Evolutionary conservation across 2,797 vertebrate genomes (phyloP).

Genomic region (Rallus crepitans): DNA sequence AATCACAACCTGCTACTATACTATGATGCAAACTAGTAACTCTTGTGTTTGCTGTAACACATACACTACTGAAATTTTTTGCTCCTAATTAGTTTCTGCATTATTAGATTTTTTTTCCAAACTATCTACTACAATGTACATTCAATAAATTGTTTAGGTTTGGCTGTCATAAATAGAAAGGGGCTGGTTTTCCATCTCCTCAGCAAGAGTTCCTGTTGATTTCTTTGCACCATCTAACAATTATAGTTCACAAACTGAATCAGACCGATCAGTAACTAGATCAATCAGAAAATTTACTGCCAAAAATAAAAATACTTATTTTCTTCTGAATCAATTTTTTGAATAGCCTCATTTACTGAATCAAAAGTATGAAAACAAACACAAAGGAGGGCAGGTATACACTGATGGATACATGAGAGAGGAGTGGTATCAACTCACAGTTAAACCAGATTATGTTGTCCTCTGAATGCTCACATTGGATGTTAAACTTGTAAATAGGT

Average conservation of each 20-base stretch:
- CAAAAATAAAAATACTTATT: neutral
- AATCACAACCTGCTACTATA: neutral
- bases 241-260: neutral
- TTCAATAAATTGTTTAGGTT: neutral
- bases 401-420: neutral
- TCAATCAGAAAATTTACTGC: neutral
- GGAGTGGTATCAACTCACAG: neutral
- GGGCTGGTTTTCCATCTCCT: neutral
- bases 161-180: neutral
- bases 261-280: neutral
- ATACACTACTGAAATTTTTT: neutral
- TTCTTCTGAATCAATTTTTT: neutral
- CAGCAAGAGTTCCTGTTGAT: neutral
- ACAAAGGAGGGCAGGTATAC: neutral
- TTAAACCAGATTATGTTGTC: neutral
- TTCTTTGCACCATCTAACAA: neutral
- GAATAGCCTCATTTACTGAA: neutral
- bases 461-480: neutral
- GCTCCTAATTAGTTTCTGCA: neutral
- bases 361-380: neutral
- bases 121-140: neutral
- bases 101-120: neutral
- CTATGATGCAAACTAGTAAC: neutral
- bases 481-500: neutral
- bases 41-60: neutral